Evolutionary conservation across 2,797 vertebrate species (phyloP), one percentile per base, ranked within the genome.

Genomic region (Atherinosoma microstoma): DNA sequence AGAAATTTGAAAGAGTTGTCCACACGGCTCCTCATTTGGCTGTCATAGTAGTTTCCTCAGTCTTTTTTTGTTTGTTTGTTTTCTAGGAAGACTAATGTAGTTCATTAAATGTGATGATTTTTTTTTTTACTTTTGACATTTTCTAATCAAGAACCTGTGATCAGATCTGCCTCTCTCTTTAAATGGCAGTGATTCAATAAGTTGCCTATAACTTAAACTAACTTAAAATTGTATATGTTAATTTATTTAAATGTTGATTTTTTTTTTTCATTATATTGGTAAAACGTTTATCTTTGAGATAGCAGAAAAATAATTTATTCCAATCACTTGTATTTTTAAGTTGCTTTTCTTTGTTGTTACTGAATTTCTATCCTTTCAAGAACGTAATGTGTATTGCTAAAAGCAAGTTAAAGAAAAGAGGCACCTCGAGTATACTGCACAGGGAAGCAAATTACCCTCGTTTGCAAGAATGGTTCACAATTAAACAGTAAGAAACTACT

Each of bases 191-290:
- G 85, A 78, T 80, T 90, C 68, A 64, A 66, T 84, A 86, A 88
- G 85, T 92, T 93, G 92, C 90, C 92, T 94, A 71, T 89, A 93
- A 94, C 81, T 92, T 92, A 90, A 93, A 87, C 86, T 94, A 92
- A 92, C 93, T 94, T 94, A 94, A 92, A 92, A 87, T 85, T 91
- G 80, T 93, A 86, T 83, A 90, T 92, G 81, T 93, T 94, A 95
- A 95, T 95, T 95, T 95, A 96, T 95, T 95, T 76, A 91, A 92
- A 92, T 88, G 79, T 62, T 88, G 76, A 91, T 91, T 89, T 70
- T 35, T 35, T 35, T 35, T 32, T 80, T 84, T 85, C 79, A 67
- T 73, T 78, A 80, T 84, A 77, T 70, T 78, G 38, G 34, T 84
- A 74, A 83, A 86, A 68, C 32, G 24, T 27, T 81, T 69, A 71